These are phyloP conservation scores for Thamnophis sirtalis DNA, from an alignment of 2,113 vertebrate genomes.

Conservation along the genomic window DNA sequence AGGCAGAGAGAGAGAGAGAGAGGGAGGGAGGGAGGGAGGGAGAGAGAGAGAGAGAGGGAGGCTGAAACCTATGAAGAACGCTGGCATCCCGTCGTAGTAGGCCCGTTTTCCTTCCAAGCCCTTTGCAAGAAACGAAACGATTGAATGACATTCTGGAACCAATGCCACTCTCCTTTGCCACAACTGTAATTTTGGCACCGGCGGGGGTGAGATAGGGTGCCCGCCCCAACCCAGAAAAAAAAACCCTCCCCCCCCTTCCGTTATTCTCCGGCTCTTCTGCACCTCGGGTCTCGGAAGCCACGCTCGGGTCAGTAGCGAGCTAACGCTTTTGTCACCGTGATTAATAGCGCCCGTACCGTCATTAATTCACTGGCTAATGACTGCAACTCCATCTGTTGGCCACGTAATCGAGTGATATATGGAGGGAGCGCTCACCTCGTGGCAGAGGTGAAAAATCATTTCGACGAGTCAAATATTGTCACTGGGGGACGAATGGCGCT, in stretches of 20 bases:
- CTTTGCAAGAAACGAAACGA: no score
- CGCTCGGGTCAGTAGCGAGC: conserved; percentile 77
- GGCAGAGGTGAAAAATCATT: conserved; percentile 98
- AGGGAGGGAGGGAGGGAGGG: no score
- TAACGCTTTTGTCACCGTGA: conserved; percentile 98
- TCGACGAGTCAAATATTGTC: conserved; percentile 93
- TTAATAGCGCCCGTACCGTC: conserved; percentile 93
- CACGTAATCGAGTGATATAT: conserved; percentile 98
- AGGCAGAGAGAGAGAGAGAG: no score
- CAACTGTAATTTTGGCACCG: fast-evolving
- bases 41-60: no score
- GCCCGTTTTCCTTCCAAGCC: no score
- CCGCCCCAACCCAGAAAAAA: conserved; percentile 11
- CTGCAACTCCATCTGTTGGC: conserved; percentile 83
- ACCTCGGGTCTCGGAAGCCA: conserved; percentile 68
- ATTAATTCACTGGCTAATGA: conserved; percentile 99
- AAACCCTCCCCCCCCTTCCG: not conserved
- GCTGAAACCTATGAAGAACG: no score
- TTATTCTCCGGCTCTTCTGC: conserved; percentile 45
- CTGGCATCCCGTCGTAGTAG: no score
- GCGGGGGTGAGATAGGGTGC: no score
- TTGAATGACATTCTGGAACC: no score
- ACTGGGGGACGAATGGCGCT: conserved; percentile 84
- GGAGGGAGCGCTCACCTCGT: conserved; percentile 82
- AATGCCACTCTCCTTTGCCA: not conserved